Evolutionary conservation across 2,888 invertebrate species (phyloP), one percentile per base, ranked within the genome.

Genomic region (Zaprionus bogoriensis): DNA sequence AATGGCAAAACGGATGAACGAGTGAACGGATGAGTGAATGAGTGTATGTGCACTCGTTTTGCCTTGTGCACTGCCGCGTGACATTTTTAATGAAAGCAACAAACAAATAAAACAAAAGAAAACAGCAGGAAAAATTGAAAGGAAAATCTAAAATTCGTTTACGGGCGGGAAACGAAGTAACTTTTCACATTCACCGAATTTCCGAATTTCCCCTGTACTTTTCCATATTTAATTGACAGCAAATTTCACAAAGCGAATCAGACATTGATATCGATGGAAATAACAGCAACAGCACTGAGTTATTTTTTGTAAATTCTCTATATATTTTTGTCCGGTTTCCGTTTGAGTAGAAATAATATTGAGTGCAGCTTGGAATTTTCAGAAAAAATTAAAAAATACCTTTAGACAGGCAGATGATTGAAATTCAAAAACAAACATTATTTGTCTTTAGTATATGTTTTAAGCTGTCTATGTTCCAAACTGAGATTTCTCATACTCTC

Each of bases 191-290:
- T 28, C 22, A 5, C 23, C 23, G 52, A 4, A 5, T 38, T 52
- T 45, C 20, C 20, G n/a, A 41, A 20, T 22, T 41, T 38, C 14
- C 12, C n/a, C 23, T 41, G 46, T 63, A 62, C 41, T 50, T 74
- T 76, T 81, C 67, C 68, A 79, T 82, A 69, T 79, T 79, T 77
- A 79, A 83, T 80, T 80, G 77, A 47, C 54, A 53, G 53, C 36
- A 67, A 45, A 71, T 60, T 70, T 64, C 3, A 25, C 44, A 47
- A 53, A 65, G 55, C 57, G 64, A 20, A 20, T 12, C n/a, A 20
- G 10, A 41, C 14, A 14, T 32, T 12, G 7, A 32, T 36, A 17
- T 36, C 32, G 9, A 36, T 36, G 4, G 4, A 17, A 36, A 36
- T 17, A 36, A 36, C 17, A 36, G 32, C 7, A 36, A 36, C 14